Evolutionary conservation across 2,113 vertebrate genomes (phyloP).

Genomic region (Nestor notabilis): DNA sequence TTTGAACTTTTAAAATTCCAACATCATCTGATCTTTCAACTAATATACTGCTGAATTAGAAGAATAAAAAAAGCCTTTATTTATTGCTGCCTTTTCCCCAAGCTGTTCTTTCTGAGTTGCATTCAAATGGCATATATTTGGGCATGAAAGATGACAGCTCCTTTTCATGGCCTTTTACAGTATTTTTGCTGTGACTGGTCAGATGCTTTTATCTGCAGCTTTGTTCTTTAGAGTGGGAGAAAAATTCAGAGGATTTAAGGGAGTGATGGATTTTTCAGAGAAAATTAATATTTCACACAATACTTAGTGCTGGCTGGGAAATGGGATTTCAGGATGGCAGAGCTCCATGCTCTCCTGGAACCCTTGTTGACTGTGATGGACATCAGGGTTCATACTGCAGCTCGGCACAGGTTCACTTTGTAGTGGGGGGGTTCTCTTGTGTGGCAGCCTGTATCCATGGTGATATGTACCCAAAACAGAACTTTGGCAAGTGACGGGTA

Average conservation of each 20-base stretch:
- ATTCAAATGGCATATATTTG: conserved; percentile 31
- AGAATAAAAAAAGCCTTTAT: not conserved
- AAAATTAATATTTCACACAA: not conserved
- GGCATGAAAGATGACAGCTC: conserved; percentile 12
- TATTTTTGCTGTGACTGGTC: conserved; percentile 25
- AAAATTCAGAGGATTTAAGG: not conserved
- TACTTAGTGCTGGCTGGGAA: not conserved
- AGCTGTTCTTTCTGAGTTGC: not conserved
- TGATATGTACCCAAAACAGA: not conserved
- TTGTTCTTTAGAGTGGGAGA: not conserved
- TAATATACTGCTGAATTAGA: not conserved
- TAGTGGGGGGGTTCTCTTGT: not conserved
- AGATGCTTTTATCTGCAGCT: conserved; percentile 36
- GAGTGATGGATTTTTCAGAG: not conserved
- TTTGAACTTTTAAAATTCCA: not conserved
- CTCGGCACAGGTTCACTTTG: not conserved
- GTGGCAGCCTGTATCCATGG: not conserved
- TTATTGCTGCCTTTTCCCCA: not conserved
- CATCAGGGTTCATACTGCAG: not conserved
- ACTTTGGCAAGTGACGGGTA: not conserved
- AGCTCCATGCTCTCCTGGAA: not conserved
- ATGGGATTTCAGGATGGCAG: not conserved
- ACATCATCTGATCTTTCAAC: not conserved
- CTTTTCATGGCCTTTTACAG: conserved; percentile 7
- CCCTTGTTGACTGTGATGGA: not conserved